Base-by-base conservation (phyloP, 1,140 invertebrate genomes). In the Megalonaias nervosa region DNA sequence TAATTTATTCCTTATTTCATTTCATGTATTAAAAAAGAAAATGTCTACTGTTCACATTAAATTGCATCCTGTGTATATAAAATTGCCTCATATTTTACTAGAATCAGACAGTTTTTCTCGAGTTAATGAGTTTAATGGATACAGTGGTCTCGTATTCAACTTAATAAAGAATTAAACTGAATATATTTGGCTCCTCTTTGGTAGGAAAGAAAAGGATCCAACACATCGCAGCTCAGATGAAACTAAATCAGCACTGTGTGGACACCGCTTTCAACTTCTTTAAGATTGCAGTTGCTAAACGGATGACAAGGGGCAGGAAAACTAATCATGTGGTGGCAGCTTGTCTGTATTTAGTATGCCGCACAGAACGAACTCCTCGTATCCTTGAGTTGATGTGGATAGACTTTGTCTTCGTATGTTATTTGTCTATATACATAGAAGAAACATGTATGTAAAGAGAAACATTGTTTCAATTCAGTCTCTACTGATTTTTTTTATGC, bases 331-430 rank as follows among this genome's bases (percentile, higher is more conserved):
- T 99, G 75, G 94, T 98, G 89, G 98, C 98, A 73, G 97, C 98
- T 64, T 99, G 98, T 92, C 94, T 99, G 14, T 99, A 99, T 87
- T 97, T 99, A 81, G 98, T 97, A 3, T 99, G 98, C 86, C 93
- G 98, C 77, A 96, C 95, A 26, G 97, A 99, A 92, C 95, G 94
- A 75, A 99, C 97, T 78, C 94, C 96, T 80, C 97, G 96, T 97
- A 96, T 96, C 94, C 93, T 95, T 95, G 93, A 66, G 48, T 31
- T 23, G 14, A n/a, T 62, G 19, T 62, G 19, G 19, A 23, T 6
- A 62, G 23, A 19, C 6, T 62, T 62, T 62, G 23, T 62, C 6
- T 62, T n/a, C 13, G 13, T n/a, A 19, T n/a, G 5, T 62, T n/a
- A 12, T 62, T 62, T 62, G 60, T n/a, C 6, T 62, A 1, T 11